Evolutionary conservation across 2,888 invertebrate species (phyloP).

Genomic region (Euzophera pinguis): DNA sequence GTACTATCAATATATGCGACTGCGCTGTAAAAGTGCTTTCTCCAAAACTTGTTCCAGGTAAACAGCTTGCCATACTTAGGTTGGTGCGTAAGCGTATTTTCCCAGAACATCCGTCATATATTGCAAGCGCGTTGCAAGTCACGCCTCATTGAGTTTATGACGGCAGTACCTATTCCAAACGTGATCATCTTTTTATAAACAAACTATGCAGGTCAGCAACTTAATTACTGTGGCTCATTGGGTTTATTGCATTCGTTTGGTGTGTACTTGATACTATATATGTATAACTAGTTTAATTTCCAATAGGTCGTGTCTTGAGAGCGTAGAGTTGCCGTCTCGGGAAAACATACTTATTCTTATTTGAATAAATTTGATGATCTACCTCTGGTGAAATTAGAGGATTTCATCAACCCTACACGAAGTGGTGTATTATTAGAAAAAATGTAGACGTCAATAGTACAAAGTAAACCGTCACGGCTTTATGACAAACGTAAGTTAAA

Average conservation of each 20-base stretch:
- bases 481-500: background rate
- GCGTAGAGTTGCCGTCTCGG: too few relatives aligned
- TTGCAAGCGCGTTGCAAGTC: background rate
- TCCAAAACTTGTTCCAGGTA: background rate
- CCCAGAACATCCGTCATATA: background rate
- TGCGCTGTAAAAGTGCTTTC: background rate
- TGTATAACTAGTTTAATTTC: too few relatives aligned
- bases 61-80: background rate
- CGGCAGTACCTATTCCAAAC: slow-evolving; percentile 1
- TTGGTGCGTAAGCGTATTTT: slow-evolving; percentile 4
- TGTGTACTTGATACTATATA: too few relatives aligned
- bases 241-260: too few relatives aligned
- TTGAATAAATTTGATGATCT: too few relatives aligned
- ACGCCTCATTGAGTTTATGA: slow-evolving; percentile 6
- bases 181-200: slow-evolving; percentile 2
- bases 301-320: too few relatives aligned
- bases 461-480: background rate
- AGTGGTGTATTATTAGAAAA: background rate
- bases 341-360: too few relatives aligned
- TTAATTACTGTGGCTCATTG: slow-evolving; percentile 6
- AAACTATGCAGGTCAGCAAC: background rate
- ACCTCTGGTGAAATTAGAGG: too few relatives aligned
- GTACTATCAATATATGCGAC: background rate
- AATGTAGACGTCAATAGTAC: background rate
- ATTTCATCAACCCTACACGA: too few relatives aligned